Base-by-base conservation (phyloP, 2,888 invertebrate genomes). In the Ariolimax columbianus region DNA sequence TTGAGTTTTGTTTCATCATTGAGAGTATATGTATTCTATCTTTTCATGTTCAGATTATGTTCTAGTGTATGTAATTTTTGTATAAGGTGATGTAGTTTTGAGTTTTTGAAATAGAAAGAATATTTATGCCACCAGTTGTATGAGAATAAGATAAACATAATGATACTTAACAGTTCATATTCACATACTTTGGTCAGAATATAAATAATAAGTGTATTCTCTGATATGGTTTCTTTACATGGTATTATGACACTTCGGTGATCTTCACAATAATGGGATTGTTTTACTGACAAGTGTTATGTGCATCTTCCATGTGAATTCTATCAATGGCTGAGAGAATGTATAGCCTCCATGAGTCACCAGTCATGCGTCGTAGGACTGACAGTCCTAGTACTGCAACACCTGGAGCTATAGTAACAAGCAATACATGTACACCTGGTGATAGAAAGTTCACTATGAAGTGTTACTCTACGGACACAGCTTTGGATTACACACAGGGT, bases 401-500 rank as follows among this genome's bases (percentile, higher is more conserved):
- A 30, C 2, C 59, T n/a, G 68, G 9, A 30, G 66, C 30, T 17
- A 14, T 19, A 40, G 17, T 38, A n/a, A 30, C 0, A 17, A 66
- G 66, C 33, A 66, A 43, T 23, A n/a, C 77, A 6, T 26, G 40
- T 23, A 73, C 17, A 40, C 30, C 40, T 23, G 78, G 83, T 0
- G 84, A 84, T 36, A 78, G 84, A n/a, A 84, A 84, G 68, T 70
- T 79, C 30, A 47, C 73, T 0, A 43, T 79, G 43, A 33, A 75
- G 11, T 84, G 78, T n/a, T 73, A 59, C 26, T 84, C 84, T 7
- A 84, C 84, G 0, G 84, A 84, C 36, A 79, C 84, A 26, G 79
- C 73, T 30, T 26, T 84, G 73, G 84, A 84, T 59, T 84, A 84
- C 73, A 79, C 84, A 17, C 84, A 84, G 33, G 78, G 84, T 7